phyloP scores from a whole-genome alignment of 2,113 vertebrate species.

The Leucoraja erinaceus region DNA sequence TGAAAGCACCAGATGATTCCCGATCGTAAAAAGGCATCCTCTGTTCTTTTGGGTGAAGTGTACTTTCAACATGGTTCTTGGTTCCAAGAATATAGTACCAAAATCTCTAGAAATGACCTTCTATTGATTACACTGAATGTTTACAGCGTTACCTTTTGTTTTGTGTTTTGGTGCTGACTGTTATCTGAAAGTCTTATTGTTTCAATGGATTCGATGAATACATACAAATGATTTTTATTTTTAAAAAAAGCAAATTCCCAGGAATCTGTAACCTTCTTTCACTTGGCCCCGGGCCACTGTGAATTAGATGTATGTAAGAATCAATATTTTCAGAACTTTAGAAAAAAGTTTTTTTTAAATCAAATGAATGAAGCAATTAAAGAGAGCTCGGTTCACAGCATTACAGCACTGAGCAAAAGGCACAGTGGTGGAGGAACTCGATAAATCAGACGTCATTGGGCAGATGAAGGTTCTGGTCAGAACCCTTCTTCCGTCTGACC shows the following conservation, averaged over 20 bases:
- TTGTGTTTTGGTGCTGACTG: neutral
- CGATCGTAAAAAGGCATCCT: neutral
- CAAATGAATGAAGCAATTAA: neutral
- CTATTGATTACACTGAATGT: neutral
- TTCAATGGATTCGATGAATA: neutral
- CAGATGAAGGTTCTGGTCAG: too few relatives aligned
- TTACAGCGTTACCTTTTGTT: neutral
- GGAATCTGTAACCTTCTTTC: neutral
- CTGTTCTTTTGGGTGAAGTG: too few relatives aligned
- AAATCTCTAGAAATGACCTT: neutral
- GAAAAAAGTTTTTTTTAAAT: neutral
- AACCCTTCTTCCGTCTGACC: too few relatives aligned
- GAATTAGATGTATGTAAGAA: neutral
- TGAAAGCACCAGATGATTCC: constrained; percentile 43
- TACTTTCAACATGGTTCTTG: too few relatives aligned
- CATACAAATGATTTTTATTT: neutral
- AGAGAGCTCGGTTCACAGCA: neutral
- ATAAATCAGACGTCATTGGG: too few relatives aligned
- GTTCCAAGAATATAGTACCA: neutral
- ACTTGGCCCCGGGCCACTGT: neutral
- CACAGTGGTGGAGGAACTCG: too few relatives aligned
- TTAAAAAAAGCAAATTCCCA: neutral
- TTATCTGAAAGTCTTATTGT: constrained; percentile 14
- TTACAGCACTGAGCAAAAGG: too few relatives aligned
- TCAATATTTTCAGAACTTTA: neutral